Conservation (phyloP, 92 coral and sea anemone species). For the Heteractis magnifica region DNA sequence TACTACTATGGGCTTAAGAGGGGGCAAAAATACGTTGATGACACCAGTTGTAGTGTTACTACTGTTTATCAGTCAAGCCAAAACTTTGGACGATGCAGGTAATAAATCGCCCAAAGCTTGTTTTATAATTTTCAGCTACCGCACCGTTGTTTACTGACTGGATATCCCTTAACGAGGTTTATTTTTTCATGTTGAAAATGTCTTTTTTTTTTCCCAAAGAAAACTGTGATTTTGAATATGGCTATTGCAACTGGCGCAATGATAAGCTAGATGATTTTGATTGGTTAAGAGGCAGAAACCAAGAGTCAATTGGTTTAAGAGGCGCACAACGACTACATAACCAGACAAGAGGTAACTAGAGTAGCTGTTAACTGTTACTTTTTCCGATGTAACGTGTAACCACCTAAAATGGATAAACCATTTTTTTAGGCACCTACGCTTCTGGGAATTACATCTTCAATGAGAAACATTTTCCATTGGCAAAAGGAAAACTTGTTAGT, state of each 20-base stretch:
- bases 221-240: background rate
- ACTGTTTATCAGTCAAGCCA: too few relatives aligned
- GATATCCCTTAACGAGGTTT: too few relatives aligned
- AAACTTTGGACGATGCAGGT: too few relatives aligned
- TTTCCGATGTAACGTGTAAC: background rate
- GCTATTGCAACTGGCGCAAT: slow-evolving; percentile 1
- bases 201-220: background rate
- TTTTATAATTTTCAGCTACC: too few relatives aligned
- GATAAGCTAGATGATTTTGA: background rate
- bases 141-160: too few relatives aligned
- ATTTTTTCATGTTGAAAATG: too few relatives aligned
- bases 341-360: background rate
- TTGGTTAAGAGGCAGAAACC: background rate
- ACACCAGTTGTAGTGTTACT: too few relatives aligned
- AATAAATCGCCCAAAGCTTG: too few relatives aligned
- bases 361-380: background rate
- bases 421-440: background rate
- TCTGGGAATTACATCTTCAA: background rate
- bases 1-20: too few relatives aligned
- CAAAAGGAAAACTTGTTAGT: background rate
- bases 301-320: background rate
- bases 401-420: background rate
- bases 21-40: too few relatives aligned
- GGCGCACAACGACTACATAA: background rate
- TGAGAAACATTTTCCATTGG: background rate